Evolutionary conservation across 2,797 vertebrate species (phyloP).

Genomic region (Muraenolepis orangiensis): DNA sequence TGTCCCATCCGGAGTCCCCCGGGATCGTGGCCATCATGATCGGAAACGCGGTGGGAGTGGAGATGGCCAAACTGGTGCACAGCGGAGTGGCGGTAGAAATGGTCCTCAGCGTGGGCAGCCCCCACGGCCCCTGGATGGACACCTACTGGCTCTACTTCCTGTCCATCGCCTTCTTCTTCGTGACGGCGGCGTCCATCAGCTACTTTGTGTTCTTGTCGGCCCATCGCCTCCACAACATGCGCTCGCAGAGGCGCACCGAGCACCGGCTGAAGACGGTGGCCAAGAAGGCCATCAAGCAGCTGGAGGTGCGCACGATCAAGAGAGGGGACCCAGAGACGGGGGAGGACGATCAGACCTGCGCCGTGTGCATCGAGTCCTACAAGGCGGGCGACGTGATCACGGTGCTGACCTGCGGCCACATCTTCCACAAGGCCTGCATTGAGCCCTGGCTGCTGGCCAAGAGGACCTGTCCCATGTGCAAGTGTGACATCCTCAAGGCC

Average conservation of each 20-base stretch:
- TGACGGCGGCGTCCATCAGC: constrained; percentile 83
- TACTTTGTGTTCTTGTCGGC: constrained; percentile 89
- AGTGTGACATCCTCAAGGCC: constrained; percentile 89
- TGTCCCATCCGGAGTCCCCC: constrained; percentile 64
- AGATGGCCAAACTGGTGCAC: constrained; percentile 70
- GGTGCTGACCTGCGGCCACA: constrained; percentile 89
- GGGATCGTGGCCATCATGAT: constrained; percentile 86
- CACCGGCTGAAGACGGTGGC: constrained; percentile 80
- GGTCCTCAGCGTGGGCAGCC: constrained; percentile 77
- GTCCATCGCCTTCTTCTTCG: constrained; percentile 87
- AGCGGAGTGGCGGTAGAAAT: constrained; percentile 76
- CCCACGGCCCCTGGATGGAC: constrained; percentile 79
- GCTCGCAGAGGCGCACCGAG: constrained; percentile 73
- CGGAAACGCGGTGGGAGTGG: constrained; percentile 79
- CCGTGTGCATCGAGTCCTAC: constrained; percentile 90
- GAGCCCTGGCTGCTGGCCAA: constrained; percentile 93
- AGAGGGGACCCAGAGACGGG: constrained; percentile 81
- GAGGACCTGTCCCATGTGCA: constrained; percentile 94
- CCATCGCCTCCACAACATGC: constrained; percentile 75
- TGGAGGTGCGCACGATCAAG: constrained; percentile 83
- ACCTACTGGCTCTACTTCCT: constrained; percentile 90
- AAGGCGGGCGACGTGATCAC: constrained; percentile 84
- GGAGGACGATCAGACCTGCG: constrained; percentile 81
- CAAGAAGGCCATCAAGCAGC: constrained; percentile 81
- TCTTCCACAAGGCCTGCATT: constrained; percentile 91